Conservation (phyloP, 2,888 invertebrate genomes). For the Andrena haemorrhoa region DNA sequence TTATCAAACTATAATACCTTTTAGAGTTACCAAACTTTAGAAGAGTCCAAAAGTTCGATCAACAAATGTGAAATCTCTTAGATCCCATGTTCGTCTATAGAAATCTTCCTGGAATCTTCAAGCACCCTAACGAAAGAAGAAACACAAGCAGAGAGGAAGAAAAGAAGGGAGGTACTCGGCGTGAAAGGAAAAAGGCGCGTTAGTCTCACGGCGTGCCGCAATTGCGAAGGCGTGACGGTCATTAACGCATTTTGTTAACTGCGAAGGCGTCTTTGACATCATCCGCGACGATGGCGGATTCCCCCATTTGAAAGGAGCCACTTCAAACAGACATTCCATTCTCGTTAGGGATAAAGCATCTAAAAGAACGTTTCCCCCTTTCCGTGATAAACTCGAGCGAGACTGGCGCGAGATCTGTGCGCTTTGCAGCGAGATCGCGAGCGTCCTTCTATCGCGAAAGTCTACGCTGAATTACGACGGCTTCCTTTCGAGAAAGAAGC, state of each 20-base stretch:
- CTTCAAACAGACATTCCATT: constrained; percentile 13
- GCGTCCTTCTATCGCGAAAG: not conserved
- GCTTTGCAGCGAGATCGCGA: not conserved
- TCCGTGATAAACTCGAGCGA: constrained; percentile 4
- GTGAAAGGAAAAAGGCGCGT: not conserved
- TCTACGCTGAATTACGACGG: not conserved
- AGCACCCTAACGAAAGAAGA: too few species aligned
- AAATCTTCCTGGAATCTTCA: too few species aligned
- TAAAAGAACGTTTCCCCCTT: constrained; percentile 26
- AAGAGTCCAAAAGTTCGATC: too few species aligned
- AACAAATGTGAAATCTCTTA: too few species aligned
- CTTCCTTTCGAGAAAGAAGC: constrained; percentile 1
- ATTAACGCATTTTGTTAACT: constrained; percentile 73
- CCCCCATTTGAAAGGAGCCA: constrained; percentile 8
- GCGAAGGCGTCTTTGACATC: constrained; percentile 32
- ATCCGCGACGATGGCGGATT: not conserved
- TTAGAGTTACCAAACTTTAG: too few species aligned
- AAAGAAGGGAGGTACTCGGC: not conserved
- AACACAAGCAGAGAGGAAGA: not conserved
- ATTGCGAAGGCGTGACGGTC: constrained; percentile 62
- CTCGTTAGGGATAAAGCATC: constrained; percentile 15
- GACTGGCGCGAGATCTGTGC: not conserved
- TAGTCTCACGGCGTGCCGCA: constrained; percentile 44
- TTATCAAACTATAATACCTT: too few species aligned
- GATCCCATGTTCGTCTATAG: too few species aligned